These are phyloP conservation scores for Potamarius usumacintae DNA, from an alignment of 2,113 vertebrate genomes.

Conservation along the genomic window DNA sequence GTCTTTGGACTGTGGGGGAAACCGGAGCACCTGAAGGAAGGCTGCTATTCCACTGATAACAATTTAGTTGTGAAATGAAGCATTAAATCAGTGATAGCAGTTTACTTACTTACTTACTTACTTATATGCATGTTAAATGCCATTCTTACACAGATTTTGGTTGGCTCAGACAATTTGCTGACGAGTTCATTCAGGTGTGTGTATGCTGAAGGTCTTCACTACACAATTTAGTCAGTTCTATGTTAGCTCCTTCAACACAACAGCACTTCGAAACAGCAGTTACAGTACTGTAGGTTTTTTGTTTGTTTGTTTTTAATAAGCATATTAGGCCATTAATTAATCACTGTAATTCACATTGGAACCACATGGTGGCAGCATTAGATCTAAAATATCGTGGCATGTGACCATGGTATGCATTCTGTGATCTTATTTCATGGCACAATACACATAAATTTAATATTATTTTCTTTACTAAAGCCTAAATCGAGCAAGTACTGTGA, in stretches of 20 bases:
- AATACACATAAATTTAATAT: neutral
- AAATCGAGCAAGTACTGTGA: neutral
- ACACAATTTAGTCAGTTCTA: neutral
- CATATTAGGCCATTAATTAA: conserved; percentile 9
- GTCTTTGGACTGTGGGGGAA: neutral
- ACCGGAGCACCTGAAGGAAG: no score
- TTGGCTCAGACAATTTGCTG: neutral
- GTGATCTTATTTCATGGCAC: conserved; percentile 5
- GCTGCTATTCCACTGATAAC: neutral
- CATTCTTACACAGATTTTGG: no score
- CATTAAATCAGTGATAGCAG: neutral
- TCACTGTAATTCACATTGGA: neutral
- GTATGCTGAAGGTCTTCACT: neutral
- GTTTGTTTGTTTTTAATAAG: neutral
- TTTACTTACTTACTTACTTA: no score
- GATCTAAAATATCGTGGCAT: conserved; percentile 11
- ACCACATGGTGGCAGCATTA: conserved; percentile 33
- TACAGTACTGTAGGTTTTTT: neutral
- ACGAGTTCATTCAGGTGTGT: neutral
- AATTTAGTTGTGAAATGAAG: neutral
- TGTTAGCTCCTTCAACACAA: neutral
- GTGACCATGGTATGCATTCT: neutral
- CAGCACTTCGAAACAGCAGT: neutral
- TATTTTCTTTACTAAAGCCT: neutral
- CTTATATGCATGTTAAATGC: neutral